Conservation (phyloP, 2,113 vertebrate species). For the Pteronura brasiliensis region DNA sequence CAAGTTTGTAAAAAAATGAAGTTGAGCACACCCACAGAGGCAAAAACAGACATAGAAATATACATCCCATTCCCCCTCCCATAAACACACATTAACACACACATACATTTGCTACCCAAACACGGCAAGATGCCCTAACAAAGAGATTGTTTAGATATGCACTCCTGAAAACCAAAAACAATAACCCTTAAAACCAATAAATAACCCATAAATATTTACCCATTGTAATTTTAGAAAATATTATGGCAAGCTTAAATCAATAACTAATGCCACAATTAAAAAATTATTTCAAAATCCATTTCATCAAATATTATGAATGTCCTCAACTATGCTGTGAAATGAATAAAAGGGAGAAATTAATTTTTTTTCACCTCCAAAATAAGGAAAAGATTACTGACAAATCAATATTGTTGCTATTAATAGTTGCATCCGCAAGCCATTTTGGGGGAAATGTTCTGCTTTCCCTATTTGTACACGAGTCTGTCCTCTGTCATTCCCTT, state of each 20-base stretch:
- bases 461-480: conserved; percentile 83
- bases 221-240: conserved; percentile 64
- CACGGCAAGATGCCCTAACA: neutral
- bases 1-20: neutral
- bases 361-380: conserved; percentile 62
- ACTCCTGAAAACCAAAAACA: neutral
- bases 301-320: conserved; percentile 50
- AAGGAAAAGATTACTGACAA: conserved; percentile 78
- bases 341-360: conserved; percentile 60
- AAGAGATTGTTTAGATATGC: conserved; percentile 9
- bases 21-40: neutral
- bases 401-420: conserved; percentile 82
- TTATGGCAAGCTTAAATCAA: neutral
- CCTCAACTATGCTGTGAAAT: conserved; percentile 44
- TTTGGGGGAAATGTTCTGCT: conserved; percentile 74
- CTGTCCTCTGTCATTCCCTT: conserved; percentile 86
- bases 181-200: neutral
- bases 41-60: neutral
- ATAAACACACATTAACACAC: neutral
- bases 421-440: conserved; percentile 78
- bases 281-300: conserved; percentile 42
- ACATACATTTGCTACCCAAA: neutral
- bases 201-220: neutral
- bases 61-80: neutral
- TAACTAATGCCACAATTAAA: conserved; percentile 18